Evolutionary conservation across 2,888 invertebrate genomes (phyloP), one percentile per base, ranked within the genome.

Genomic region (Dryobotodes eremita): DNA sequence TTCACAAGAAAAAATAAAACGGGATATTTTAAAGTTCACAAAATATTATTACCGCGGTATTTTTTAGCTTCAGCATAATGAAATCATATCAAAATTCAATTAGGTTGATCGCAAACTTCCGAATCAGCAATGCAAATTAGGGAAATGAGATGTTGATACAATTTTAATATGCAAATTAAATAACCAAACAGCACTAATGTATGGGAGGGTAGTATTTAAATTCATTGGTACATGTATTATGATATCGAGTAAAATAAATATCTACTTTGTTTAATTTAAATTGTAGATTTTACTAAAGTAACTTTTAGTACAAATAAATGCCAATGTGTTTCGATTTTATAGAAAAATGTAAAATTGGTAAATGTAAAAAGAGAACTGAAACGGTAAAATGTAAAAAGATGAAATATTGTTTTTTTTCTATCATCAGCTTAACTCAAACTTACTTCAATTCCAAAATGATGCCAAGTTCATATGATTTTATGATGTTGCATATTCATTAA

Each of bases 81-180:
- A 86, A 90, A 82, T 83, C 83, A 76, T 89, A 91, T 90, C 85
- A 90, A 90, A 92, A 91, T 91, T 92, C 88, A 92, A 91, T 91
- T 90, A 90, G 82, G 82, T 81, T 83, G 86, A 91, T 90, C 86
- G 83, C 84, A 85, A 91, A 90, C 88, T 91, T 90, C 77, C 80
- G 77, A 90, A 92, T 93, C 88, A 89, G 92, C 92, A 92, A 91
- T 93, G 88, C 90, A 92, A 93, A 93, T 93, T 87, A 87, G 77
- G 84, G 69, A 90, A 92, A 90, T 90, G 90, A 91, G 91, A 91
- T 90, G 90, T 90, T 91, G 91, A 92, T 92, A 92, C 89, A 87
- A 90, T 88, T 90, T 90, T 87, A 88, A 83, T 82, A 87, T 84
- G 84, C 80, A 85, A 83, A 83, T 77, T 79, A 84, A 87, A 80